Conservation (phyloP, 2,797 vertebrate species). For the Pangasius krempfi region DNA sequence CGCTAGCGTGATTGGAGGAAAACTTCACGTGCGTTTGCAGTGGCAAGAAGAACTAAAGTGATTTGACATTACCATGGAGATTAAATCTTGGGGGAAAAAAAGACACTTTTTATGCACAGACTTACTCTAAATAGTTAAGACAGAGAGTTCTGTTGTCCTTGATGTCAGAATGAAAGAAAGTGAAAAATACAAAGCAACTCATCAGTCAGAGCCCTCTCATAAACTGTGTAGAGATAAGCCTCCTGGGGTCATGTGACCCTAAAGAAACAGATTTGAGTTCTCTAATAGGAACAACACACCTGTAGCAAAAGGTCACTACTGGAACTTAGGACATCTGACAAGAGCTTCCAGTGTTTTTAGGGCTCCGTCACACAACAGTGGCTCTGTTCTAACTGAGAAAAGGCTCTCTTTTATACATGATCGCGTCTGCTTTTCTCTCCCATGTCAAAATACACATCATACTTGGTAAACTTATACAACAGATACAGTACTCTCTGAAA, state of each 20-base stretch:
- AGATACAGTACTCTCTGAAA: not conserved
- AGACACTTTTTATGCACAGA: constrained; percentile 1
- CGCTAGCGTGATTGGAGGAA: constrained; percentile 17
- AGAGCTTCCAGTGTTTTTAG: constrained; percentile 44
- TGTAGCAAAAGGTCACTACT: constrained; percentile 57
- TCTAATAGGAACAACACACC: constrained; percentile 44
- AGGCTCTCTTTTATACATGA: constrained; percentile 24
- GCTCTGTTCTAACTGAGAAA: constrained; percentile 42
- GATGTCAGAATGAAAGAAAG: constrained; percentile 34
- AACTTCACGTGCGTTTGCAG: constrained; percentile 4
- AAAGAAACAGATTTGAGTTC: constrained; percentile 40
- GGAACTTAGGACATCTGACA: constrained; percentile 41
- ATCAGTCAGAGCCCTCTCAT: constrained; percentile 74
- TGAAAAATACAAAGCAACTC: constrained; percentile 45
- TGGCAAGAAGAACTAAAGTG: constrained; percentile 14
- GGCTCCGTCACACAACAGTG: constrained; percentile 40
- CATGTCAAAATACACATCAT: constrained; percentile 1
- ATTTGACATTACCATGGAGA: constrained; percentile 24
- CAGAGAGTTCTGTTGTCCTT: constrained; percentile 35
- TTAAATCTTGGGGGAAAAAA: not conserved
- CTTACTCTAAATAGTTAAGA: constrained; percentile 29
- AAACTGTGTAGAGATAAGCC: constrained; percentile 61
- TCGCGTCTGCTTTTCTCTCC: constrained; percentile 1
- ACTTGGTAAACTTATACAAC: not conserved
- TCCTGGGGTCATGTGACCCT: constrained; percentile 33